Percentiles rank a stretch among this genome's conserved stretches.
phyloP scores from a whole-genome alignment of 1,140 invertebrate genomes.

The Aleiodes sp. region DNA sequence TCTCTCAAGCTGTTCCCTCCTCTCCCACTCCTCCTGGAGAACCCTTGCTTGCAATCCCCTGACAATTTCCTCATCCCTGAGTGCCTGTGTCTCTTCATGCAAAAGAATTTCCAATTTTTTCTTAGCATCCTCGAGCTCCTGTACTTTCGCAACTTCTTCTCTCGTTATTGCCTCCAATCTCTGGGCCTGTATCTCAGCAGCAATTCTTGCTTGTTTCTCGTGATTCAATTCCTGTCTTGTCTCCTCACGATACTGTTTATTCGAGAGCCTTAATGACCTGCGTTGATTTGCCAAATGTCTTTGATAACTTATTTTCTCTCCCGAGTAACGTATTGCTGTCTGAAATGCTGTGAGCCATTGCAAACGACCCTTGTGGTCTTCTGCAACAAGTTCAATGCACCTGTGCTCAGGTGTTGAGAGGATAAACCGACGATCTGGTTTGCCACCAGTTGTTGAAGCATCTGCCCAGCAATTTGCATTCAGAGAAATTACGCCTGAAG shows the following conservation, averaged over 20 bases:
- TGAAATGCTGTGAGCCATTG: conserved; percentile 79
- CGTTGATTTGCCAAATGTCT: conserved; percentile 67
- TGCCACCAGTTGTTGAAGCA: conserved; percentile 66
- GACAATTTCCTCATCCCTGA: conserved; percentile 84
- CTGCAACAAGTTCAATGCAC: conserved; percentile 75
- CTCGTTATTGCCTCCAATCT: conserved; percentile 75
- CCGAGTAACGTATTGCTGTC: conserved; percentile 74
- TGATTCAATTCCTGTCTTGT: conserved; percentile 70
- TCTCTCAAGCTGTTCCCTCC: conserved; percentile 79
- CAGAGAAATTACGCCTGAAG: conserved; percentile 74
- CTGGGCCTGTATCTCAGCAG: conserved; percentile 72
- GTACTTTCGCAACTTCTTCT: conserved; percentile 75
- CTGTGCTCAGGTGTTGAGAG: conserved; percentile 73
- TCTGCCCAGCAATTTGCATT: conserved; percentile 75
- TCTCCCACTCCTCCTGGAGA: conserved; percentile 84
- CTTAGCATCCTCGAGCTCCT: conserved; percentile 76
- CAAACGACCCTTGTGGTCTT: conserved; percentile 76
- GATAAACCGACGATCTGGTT: conserved; percentile 68
- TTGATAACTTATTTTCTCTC: conserved; percentile 74
- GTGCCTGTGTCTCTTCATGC: conserved; percentile 83
- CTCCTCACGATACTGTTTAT: conserved; percentile 68
- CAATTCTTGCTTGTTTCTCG: conserved; percentile 73
- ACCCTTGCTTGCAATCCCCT: conserved; percentile 68
- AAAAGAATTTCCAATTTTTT: conserved; percentile 74
- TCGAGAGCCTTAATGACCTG: conserved; percentile 66